Percentiles rank a stretch among this genome's conserved stretches.
phyloP scores from a whole-genome alignment of 1,140 invertebrate species.

The Episyrphus balteatus region DNA sequence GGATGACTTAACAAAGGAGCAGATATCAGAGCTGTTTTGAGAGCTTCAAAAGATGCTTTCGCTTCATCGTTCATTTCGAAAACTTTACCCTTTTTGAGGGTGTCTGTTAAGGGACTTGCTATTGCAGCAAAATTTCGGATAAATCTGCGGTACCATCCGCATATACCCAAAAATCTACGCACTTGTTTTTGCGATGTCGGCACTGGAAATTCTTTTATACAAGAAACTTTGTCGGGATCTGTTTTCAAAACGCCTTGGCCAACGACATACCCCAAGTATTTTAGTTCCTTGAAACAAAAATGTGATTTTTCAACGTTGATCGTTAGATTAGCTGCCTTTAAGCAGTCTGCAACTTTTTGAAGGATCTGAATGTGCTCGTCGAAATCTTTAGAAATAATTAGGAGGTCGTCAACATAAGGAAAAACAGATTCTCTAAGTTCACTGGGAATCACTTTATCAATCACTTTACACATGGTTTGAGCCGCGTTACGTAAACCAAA shows the following conservation, averaged over 20 bases:
- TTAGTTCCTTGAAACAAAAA: background rate
- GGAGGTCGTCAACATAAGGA: slow-evolving; percentile 3
- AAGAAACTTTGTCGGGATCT: background rate
- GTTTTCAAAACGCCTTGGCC: background rate
- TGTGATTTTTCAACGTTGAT: background rate
- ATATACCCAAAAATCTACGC: slow-evolving; percentile 36
- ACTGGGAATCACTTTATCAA: slow-evolving; percentile 11
- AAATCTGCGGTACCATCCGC: slow-evolving; percentile 36
- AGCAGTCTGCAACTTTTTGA: background rate
- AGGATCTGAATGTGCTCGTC: slow-evolving; percentile 1
- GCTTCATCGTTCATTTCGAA: slow-evolving; percentile 8
- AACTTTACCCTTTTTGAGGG: background rate
- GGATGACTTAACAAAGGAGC: slow-evolving; percentile 26
- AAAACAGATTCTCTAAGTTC: slow-evolving; percentile 14
- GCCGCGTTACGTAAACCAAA: slow-evolving; percentile 16
- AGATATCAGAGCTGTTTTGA: slow-evolving; percentile 19
- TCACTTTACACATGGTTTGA: background rate
- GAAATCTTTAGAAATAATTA: background rate
- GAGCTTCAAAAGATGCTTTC: slow-evolving; percentile 21
- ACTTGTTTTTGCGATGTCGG: slow-evolving; percentile 19
- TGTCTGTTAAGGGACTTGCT: slow-evolving; percentile 11
- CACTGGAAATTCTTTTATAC: slow-evolving; percentile 13
- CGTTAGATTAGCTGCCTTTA: background rate
- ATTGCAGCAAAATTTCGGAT: slow-evolving; percentile 31
- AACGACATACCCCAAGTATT: background rate